These are phyloP conservation scores for Tauraco hartlaubi DNA, from an alignment of 2,797 vertebrate species.

Conservation along the genomic window DNA sequence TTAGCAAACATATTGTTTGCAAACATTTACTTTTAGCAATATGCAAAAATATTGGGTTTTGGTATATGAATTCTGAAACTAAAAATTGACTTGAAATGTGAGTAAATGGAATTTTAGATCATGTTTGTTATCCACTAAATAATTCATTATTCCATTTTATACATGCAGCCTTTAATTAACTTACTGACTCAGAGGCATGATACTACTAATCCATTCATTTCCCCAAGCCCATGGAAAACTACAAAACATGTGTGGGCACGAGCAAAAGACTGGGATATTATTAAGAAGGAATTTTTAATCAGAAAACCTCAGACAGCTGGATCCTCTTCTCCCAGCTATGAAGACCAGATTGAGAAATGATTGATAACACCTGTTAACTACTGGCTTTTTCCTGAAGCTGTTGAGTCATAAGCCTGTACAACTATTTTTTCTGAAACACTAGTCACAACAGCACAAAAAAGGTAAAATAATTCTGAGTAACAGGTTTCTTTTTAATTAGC, in stretches of 20 bases:
- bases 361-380: conserved; percentile 69
- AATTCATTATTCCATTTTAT: conserved; percentile 80
- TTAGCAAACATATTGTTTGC: not conserved
- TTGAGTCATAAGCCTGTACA: not conserved
- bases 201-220: conserved; percentile 79
- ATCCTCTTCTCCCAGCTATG: conserved; percentile 48
- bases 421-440: not conserved
- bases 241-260: conserved; percentile 54
- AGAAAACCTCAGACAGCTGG: conserved; percentile 64
- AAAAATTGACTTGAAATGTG: conserved; percentile 55
- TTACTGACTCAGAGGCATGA: conserved; percentile 84
- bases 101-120: conserved; percentile 82
- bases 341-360: conserved; percentile 47
- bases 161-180: conserved; percentile 88
- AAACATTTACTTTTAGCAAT: conserved; percentile 33
- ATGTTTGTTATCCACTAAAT: conserved; percentile 82
- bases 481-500: not conserved
- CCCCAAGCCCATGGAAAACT: conserved; percentile 48
- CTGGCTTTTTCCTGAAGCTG: conserved; percentile 27
- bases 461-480: not conserved
- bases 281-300: conserved; percentile 74
- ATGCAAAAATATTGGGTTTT: conserved; percentile 30
- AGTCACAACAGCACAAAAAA: not conserved
- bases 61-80: conserved; percentile 43
- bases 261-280: conserved; percentile 58